These are phyloP conservation scores for Sarcoramphus papa DNA, from an alignment of 2,797 vertebrate genomes.

Conservation along the genomic window DNA sequence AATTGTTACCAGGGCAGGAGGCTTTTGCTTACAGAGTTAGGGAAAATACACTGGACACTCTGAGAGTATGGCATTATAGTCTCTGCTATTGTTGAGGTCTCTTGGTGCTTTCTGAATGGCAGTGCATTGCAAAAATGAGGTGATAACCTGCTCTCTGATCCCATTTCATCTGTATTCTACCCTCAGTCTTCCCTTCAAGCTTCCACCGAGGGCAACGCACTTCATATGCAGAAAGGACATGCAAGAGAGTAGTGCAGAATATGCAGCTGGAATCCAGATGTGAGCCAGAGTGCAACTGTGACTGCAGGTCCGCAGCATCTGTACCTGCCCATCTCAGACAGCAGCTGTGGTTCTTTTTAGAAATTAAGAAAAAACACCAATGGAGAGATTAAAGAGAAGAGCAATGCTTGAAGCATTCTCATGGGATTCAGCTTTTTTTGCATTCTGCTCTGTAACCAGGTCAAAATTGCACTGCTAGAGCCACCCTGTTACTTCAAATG, in stretches of 20 bases:
- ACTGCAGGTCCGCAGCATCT: fast-evolving
- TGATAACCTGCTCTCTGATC: not conserved
- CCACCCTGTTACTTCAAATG: not conserved
- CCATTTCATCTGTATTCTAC: not conserved
- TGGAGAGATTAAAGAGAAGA: not conserved
- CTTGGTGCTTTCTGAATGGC: not conserved
- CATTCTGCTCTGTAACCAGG: not conserved
- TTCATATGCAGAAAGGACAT: not conserved
- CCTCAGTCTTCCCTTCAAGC: not conserved
- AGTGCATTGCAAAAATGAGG: not conserved
- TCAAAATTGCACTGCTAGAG: not conserved
- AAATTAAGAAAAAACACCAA: not conserved
- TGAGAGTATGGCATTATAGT: not conserved
- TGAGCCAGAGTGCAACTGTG: not conserved
- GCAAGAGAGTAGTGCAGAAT: not conserved
- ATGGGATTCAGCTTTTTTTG: not conserved
- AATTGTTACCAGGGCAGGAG: not conserved
- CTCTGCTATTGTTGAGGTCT: not conserved
- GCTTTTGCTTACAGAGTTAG: conserved; percentile 1
- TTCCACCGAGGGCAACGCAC: not conserved
- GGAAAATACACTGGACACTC: not conserved
- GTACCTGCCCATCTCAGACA: not conserved
- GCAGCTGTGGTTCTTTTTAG: not conserved
- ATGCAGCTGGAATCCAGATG: not conserved
- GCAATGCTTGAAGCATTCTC: not conserved